phyloP scores from a whole-genome alignment of 2,888 invertebrate genomes.

The Sinopyrophorus schimmeli region DNA sequence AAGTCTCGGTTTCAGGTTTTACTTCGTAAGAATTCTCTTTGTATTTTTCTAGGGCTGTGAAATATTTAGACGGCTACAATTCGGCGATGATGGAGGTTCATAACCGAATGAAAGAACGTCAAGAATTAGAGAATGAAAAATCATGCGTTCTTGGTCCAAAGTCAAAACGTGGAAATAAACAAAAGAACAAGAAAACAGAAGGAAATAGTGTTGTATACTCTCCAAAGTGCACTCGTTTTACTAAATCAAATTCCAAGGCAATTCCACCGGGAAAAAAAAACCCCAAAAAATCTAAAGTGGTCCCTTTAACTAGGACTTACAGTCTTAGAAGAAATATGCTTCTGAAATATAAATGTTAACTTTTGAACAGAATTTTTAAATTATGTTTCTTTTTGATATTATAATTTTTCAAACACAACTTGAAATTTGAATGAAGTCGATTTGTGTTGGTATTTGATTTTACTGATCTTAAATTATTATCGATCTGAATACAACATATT shows the following conservation, averaged over 20 bases:
- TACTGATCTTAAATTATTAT: no score
- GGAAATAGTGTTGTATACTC: not conserved
- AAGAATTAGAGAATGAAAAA: conserved; percentile 54
- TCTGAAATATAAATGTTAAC: no score
- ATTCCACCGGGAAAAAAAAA: not conserved
- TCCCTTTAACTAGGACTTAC: conserved; percentile 40
- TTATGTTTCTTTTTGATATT: no score
- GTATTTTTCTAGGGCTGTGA: conserved; percentile 28
- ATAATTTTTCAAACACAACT: no score
- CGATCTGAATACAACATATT: no score
- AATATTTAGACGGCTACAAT: conserved; percentile 56
- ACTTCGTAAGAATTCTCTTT: conserved; percentile 5
- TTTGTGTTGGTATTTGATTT: no score
- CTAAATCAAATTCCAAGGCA: not conserved
- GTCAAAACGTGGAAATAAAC: not conserved
- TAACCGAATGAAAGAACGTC: conserved; percentile 57
- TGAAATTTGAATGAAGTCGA: no score
- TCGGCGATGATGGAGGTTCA: conserved; percentile 62
- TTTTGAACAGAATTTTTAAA: no score
- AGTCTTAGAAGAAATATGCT: conserved; percentile 46
- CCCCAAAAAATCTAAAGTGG: conserved; percentile 19
- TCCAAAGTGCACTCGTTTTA: not conserved
- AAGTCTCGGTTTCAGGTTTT: conserved; percentile 26
- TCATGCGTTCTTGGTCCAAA: conserved; percentile 2
- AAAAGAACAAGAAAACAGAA: not conserved